Evolutionary conservation across 2,888 invertebrate species (phyloP), one percentile per base, ranked within the genome.

Genomic region (Drosophila merina): DNA sequence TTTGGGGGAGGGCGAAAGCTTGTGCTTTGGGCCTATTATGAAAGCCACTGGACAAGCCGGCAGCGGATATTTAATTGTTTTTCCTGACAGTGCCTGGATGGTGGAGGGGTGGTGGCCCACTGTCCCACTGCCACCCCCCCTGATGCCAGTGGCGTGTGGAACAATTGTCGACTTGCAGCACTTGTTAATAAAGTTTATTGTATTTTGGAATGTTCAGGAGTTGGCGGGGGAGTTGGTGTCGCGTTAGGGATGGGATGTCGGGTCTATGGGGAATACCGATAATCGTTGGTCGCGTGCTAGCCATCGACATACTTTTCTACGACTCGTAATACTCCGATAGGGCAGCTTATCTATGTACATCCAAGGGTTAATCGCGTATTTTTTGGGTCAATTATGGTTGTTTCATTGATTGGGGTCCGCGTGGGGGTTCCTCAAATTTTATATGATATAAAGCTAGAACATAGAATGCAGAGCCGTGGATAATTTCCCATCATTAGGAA

Each of bases 11-110:
- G 20, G 44, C 10, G 38, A 28, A 5, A 7, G 4, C 67, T 63
- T 42, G 36, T 50, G 40, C 57, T 42, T 33, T 33, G 57, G 52
- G 71, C 72, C 74, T 77, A 72, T 77, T 73, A 79, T 52, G 75
- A 54, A 52, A 57, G 68, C 68, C 52, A 54, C 70, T 59, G 82
- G 72, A 75, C 74, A 72, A 52, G 47, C 52, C 67, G 48, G 36
- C 54, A 72, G 51, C 72, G 86, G 83, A 81, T 73, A 77, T 79
- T 78, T 78, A 87, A 82, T 82, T 87, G 87, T 75, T 80, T 68
- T 73, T 52, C 44, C 52, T 38, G 12, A 10, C 49, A 49, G 20
- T 42, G 47, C 31, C 9, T 5, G 30, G 31, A 45, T 59, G 42
- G 28, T 14, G 20, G 20, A 2, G 20, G 20, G 20, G 20, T 20